Percentiles rank a stretch among this genome's conserved stretches.
Conservation (phyloP, 2,113 vertebrate genomes). For the Callipepla californica region DNA sequence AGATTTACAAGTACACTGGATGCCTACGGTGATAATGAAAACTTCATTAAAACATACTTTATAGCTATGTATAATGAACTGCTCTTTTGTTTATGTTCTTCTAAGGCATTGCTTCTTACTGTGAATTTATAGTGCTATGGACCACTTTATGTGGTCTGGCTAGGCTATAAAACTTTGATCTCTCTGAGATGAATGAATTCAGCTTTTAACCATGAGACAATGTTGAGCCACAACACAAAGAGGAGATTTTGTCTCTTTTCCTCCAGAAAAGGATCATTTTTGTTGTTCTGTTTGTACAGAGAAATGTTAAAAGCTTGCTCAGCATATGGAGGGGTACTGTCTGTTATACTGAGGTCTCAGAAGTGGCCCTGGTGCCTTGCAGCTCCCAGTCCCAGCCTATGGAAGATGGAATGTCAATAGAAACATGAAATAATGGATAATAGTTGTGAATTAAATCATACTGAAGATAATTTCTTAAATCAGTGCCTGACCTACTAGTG, state of each 20-base stretch:
- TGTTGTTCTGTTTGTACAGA: neutral
- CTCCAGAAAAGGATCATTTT: neutral
- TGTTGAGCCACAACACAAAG: neutral
- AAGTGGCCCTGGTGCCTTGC: neutral
- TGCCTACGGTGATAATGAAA: neutral
- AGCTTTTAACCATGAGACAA: neutral
- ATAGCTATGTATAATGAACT: neutral
- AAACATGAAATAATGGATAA: neutral
- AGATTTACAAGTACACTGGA: neutral
- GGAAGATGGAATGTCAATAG: neutral
- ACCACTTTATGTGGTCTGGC: neutral
- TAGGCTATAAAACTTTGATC: neutral
- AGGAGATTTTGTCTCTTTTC: neutral
- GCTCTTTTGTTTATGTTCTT: neutral
- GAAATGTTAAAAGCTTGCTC: neutral
- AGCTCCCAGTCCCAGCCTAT: neutral
- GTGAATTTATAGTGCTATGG: neutral
- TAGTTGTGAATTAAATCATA: constrained; percentile 20
- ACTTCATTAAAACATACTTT: neutral
- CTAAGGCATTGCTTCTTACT: neutral
- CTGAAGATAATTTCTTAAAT: constrained; percentile 11
- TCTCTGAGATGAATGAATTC: neutral
- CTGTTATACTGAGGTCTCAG: neutral
- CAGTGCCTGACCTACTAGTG: neutral
- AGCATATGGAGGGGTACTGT: neutral